Percentiles rank a stretch among this genome's conserved stretches.
Conservation (phyloP, 2,888 invertebrate species). For the Zygogramma bicolorata region DNA sequence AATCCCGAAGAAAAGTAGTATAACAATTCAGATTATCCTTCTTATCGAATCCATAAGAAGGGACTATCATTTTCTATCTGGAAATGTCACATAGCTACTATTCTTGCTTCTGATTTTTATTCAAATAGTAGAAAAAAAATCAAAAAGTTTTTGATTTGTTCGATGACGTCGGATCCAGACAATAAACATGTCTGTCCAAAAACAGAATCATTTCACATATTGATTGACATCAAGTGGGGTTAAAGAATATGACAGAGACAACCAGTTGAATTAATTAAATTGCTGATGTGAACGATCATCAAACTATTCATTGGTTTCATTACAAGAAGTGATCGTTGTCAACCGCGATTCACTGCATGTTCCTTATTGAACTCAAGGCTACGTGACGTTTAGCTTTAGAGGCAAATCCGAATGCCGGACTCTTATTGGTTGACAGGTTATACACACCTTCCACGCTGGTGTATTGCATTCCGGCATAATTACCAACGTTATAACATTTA, state of each 20-base stretch:
- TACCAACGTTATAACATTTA: background rate
- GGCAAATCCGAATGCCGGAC: background rate
- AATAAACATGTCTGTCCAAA: no score
- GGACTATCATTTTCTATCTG: no score
- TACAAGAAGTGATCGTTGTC: background rate
- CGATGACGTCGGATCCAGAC: no score
- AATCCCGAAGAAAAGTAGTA: no score
- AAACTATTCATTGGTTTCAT: background rate
- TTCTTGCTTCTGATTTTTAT: no score
- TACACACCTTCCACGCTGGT: conserved; percentile 3
- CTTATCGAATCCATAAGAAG: no score
- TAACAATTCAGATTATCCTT: no score
- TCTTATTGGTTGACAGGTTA: background rate
- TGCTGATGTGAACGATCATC: background rate
- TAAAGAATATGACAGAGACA: background rate
- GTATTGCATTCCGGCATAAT: background rate
- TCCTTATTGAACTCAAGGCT: background rate
- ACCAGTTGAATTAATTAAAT: background rate
- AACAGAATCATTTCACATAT: no score
- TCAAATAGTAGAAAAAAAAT: no score
- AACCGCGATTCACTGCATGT: background rate
- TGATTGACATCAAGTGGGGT: background rate
- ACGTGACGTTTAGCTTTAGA: background rate
- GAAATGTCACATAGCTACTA: no score
- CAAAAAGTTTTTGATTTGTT: no score